Percentiles rank a stretch among this genome's conserved stretches.
These are phyloP conservation scores for Invenusta paracnida DNA, from an alignment of 2,888 invertebrate species.

Conservation along the genomic window DNA sequence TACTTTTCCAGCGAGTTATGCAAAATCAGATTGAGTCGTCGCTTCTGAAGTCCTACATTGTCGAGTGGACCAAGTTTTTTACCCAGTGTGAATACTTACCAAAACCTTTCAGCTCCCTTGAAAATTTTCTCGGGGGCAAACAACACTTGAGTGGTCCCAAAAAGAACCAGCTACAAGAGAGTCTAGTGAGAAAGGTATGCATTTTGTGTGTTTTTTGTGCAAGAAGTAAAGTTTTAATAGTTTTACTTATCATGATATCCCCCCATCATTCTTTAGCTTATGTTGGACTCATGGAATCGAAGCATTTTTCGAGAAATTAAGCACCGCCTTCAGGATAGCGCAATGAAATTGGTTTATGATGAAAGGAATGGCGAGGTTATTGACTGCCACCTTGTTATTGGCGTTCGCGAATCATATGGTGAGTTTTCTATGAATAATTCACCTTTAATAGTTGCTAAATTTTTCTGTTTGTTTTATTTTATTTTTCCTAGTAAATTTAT, in stretches of 20 bases:
- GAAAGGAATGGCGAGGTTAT: slow-evolving; percentile 96
- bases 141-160: slow-evolving; percentile 63
- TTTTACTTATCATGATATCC: neutral
- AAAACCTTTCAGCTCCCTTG: slow-evolving; percentile 86
- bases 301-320: slow-evolving; percentile 93
- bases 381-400: slow-evolving; percentile 92
- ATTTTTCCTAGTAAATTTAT: slow-evolving; percentile 74
- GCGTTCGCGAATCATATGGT: slow-evolving; percentile 94
- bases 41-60: slow-evolving; percentile 87
- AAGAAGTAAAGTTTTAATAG: no score
- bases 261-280: slow-evolving; percentile 66
- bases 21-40: slow-evolving; percentile 90
- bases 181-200: slow-evolving; percentile 74
- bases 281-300: slow-evolving; percentile 97
- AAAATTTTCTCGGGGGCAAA: slow-evolving; percentile 75
- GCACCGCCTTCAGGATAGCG: slow-evolving; percentile 72
- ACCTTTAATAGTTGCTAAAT: neutral
- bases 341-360: slow-evolving; percentile 92
- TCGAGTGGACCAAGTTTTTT: slow-evolving; percentile 96
- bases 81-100: slow-evolving; percentile 94
- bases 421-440: no score
- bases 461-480: no score
- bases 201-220: neutral
- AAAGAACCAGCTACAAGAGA: slow-evolving; percentile 71
- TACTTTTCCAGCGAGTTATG: slow-evolving; percentile 68